Conservation (phyloP, 2,888 invertebrate genomes). For the Ophion ellenae region DNA sequence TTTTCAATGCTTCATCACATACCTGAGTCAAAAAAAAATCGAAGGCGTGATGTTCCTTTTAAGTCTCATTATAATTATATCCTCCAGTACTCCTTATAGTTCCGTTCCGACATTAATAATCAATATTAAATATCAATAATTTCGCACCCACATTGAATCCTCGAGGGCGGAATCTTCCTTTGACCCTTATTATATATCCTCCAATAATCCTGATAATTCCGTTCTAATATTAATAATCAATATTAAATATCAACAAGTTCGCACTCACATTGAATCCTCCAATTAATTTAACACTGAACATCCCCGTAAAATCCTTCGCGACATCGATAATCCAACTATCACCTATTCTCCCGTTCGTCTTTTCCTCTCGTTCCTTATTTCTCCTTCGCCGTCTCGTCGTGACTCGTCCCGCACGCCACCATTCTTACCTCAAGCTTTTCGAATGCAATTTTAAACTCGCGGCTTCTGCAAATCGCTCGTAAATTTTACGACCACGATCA, state of each 20-base stretch:
- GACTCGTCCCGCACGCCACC: not conserved
- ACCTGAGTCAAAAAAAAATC: too few relatives aligned
- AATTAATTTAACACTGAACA: constrained; percentile 4
- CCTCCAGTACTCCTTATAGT: too few relatives aligned
- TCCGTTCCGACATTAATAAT: too few relatives aligned
- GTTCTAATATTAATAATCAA: not conserved
- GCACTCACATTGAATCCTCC: not conserved
- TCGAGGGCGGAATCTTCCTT: too few relatives aligned
- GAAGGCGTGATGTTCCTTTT: too few relatives aligned
- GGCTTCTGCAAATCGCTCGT: constrained; percentile 68
- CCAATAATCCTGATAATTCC: too few relatives aligned
- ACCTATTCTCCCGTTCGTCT: constrained; percentile 3
- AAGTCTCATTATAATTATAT: too few relatives aligned
- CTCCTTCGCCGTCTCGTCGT: not conserved
- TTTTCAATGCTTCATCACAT: too few relatives aligned
- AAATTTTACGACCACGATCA: constrained; percentile 68
- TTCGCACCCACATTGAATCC: too few relatives aligned
- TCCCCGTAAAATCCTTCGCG: constrained; percentile 5
- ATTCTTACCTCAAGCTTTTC: constrained; percentile 49
- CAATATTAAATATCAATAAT: too few relatives aligned
- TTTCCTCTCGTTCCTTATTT: constrained; percentile 29
- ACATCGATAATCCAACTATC: not conserved
- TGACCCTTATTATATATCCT: too few relatives aligned
- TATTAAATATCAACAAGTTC: not conserved
- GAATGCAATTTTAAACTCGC: constrained; percentile 67